Percentiles rank a stretch among this genome's conserved stretches.
Evolutionary conservation across 2,888 invertebrate species (phyloP).

Genomic region (Spisula solida): DNA sequence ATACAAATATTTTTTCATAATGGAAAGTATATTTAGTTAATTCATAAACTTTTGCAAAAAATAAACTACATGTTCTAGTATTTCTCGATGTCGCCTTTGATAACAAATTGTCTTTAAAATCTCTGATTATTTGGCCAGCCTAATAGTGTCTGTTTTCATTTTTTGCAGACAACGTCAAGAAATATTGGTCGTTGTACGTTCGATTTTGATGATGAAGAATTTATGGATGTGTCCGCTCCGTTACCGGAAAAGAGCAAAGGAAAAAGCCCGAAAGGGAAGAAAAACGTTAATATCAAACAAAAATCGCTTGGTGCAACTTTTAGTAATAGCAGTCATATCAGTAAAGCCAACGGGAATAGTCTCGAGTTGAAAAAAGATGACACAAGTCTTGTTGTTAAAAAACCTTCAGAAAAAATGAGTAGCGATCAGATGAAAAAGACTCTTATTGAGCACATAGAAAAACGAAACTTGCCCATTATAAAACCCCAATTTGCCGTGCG

Average conservation of each 20-base stretch:
- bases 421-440: constrained; percentile 56
- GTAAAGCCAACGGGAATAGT: constrained; percentile 27
- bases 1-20: background rate
- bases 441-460: constrained; percentile 59
- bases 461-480: constrained; percentile 65
- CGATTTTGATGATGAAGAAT: constrained; percentile 68
- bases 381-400: constrained; percentile 31
- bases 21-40: background rate
- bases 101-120: background rate
- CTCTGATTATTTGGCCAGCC: constrained; percentile 23
- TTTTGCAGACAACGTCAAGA: constrained; percentile 55
- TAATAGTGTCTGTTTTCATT: constrained; percentile 65
- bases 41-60: too few relatives aligned
- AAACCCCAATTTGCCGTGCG: constrained; percentile 81
- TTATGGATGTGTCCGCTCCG: constrained; percentile 54
- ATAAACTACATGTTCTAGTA: too few relatives aligned
- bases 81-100: background rate
- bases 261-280: constrained; percentile 46
- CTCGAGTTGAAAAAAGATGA: constrained; percentile 32
- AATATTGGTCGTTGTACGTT: constrained; percentile 37
- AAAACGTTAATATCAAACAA: constrained; percentile 33
- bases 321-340: background rate
- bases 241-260: constrained; percentile 61
- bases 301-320: constrained; percentile 32
- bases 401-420: constrained; percentile 50